A percentile compares a stretch with the other conserved stretches of the same genome.
Conservation (phyloP, 2,888 invertebrate species). For the Pharmacophagus antenor region DNA sequence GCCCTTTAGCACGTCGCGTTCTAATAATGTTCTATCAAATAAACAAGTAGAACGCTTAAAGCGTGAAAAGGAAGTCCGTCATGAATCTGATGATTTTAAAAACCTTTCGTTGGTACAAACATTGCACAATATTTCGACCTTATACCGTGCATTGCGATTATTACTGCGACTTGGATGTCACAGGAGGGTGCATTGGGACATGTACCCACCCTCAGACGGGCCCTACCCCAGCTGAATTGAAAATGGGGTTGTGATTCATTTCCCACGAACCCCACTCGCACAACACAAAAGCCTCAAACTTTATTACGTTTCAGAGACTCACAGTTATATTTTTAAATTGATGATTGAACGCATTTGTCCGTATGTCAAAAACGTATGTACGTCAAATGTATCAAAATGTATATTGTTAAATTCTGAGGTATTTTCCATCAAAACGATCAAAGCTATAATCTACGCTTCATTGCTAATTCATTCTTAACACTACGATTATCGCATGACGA, state of each 20-base stretch:
- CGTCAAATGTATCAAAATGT: conserved; percentile 14
- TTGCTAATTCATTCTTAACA: conserved; percentile 45
- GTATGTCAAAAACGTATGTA: neutral
- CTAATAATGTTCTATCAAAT: conserved; percentile 43
- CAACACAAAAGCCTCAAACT: conserved; percentile 60
- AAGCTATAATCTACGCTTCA: conserved; percentile 37
- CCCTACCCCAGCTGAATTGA: conserved; percentile 68
- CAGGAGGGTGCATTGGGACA: conserved; percentile 66
- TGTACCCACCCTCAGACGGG: conserved; percentile 55
- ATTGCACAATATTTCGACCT: conserved; percentile 42
- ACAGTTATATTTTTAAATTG: conserved; percentile 41
- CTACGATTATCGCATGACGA: conserved; percentile 38
- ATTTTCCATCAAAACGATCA: conserved; percentile 32
- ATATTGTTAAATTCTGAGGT: conserved; percentile 27
- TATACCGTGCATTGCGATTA: conserved; percentile 65
- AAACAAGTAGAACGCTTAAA: conserved; percentile 37
- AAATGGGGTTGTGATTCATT: conserved; percentile 80
- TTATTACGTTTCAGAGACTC: conserved; percentile 52
- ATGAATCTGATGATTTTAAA: conserved; percentile 2
- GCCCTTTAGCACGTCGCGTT: conserved; percentile 59
- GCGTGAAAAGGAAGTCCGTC: conserved; percentile 15
- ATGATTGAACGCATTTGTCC: conserved; percentile 34
- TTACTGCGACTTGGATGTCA: conserved; percentile 70
- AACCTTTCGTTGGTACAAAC: conserved; percentile 16
- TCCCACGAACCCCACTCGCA: conserved; percentile 68